Conservation (phyloP, 2,797 vertebrate species). For the Pempheris klunzingeri region DNA sequence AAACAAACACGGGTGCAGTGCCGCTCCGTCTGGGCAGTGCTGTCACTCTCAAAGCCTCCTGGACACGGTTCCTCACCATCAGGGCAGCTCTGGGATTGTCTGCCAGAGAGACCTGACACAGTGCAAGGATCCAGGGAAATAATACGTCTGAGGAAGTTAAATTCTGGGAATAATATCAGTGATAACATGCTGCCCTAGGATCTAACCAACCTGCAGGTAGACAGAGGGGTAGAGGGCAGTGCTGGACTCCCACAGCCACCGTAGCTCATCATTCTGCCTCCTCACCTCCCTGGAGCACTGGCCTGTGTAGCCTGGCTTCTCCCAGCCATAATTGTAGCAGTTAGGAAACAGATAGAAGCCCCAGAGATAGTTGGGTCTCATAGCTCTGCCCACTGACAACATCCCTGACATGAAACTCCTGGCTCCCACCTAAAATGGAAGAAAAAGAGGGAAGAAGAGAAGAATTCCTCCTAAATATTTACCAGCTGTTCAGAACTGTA, state of each 20-base stretch:
- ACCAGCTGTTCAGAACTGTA: not conserved
- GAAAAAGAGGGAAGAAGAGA: not conserved
- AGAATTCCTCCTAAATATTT: not conserved
- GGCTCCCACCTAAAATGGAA: constrained; percentile 82
- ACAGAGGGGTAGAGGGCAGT: constrained; percentile 89
- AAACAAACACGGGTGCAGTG: constrained; percentile 86
- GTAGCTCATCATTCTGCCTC: constrained; percentile 86
- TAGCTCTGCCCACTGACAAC: constrained; percentile 79
- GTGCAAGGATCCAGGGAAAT: not conserved
- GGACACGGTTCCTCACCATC: constrained; percentile 86
- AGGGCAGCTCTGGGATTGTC: constrained; percentile 74
- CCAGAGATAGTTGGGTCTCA: constrained; percentile 87
- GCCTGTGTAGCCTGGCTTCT: constrained; percentile 83
- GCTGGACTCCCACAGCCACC: constrained; percentile 90
- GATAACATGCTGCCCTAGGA: not conserved
- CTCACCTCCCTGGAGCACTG: constrained; percentile 82
- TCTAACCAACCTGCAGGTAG: constrained; percentile 80
- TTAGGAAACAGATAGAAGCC: constrained; percentile 91
- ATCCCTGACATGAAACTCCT: constrained; percentile 82
- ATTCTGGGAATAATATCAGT: not conserved
- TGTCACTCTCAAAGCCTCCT: constrained; percentile 86
- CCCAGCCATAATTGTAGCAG: constrained; percentile 89
- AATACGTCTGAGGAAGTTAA: not conserved
- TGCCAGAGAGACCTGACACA: constrained; percentile 65
- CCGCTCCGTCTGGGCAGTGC: constrained; percentile 47